These are phyloP conservation scores for Galemys pyrenaicus DNA, from an alignment of 2,113 vertebrate species.

Conservation along the genomic window DNA sequence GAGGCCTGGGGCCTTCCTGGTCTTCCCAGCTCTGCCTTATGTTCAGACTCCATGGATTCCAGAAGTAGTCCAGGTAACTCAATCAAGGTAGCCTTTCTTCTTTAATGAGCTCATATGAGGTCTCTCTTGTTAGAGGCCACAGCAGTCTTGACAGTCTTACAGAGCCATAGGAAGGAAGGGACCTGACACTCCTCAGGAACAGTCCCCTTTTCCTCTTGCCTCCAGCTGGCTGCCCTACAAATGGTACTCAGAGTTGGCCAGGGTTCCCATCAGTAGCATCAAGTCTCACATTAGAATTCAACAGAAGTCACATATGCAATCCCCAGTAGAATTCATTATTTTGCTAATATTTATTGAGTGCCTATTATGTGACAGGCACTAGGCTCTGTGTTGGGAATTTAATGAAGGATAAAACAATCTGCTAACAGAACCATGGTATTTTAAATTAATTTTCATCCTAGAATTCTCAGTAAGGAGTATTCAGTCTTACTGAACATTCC, in stretches of 20 bases:
- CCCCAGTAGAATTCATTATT: conserved; percentile 53
- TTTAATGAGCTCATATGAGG: not conserved
- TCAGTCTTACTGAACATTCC: not conserved
- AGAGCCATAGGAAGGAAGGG: not conserved
- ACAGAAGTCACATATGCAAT: not conserved
- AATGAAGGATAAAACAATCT: conserved; percentile 54
- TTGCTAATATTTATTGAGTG: conserved; percentile 61
- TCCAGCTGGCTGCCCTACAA: not conserved
- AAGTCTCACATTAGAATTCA: conserved; percentile 42
- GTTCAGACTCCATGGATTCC: not conserved
- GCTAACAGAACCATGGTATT: not conserved
- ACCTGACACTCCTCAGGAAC: not conserved
- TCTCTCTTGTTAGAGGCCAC: not conserved
- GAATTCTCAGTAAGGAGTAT: conserved; percentile 40
- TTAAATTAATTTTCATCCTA: conserved; percentile 46
- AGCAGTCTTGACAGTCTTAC: not conserved
- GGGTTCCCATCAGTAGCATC: not conserved
- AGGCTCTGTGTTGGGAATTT: conserved; percentile 38
- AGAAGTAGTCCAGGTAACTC: not conserved
- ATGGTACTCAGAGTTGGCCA: not conserved
- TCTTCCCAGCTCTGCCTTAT: not conserved
- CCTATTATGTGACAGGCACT: conserved; percentile 36
- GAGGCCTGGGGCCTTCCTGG: not conserved
- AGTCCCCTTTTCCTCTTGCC: not conserved
- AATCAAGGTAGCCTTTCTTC: not conserved